These are phyloP conservation scores for Bubalus kerabau DNA, from an alignment of 2,113 vertebrate genomes.

Conservation along the genomic window DNA sequence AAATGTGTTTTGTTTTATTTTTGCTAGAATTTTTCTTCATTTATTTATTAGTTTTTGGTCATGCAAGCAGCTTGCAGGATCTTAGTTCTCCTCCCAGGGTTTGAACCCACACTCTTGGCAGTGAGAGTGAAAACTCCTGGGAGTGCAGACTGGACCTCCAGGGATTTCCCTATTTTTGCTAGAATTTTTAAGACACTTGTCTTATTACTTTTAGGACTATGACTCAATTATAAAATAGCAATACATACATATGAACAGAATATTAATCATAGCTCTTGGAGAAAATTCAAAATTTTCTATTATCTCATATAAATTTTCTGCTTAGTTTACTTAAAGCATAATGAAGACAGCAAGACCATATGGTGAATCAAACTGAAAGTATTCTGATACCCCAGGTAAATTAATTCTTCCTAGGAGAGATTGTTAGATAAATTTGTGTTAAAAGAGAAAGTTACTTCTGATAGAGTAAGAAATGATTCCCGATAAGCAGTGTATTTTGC, in stretches of 20 bases:
- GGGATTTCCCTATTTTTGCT: background rate
- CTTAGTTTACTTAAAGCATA: conserved; percentile 20
- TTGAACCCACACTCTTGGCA: background rate
- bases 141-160: background rate
- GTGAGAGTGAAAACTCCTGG: background rate
- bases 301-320: conserved; percentile 35
- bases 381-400: background rate
- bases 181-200: background rate
- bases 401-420: background rate
- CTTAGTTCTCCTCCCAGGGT: background rate
- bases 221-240: conserved; percentile 24
- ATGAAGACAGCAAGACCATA: background rate
- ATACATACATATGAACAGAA: conserved; percentile 39
- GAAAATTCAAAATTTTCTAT: conserved; percentile 39
- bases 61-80: background rate
- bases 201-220: conserved; percentile 23
- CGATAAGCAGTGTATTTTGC: background rate
- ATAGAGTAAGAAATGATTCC: background rate
- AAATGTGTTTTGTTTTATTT: conserved; percentile 37
- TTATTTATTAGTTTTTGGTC: background rate
- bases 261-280: conserved; percentile 36
- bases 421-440: background rate
- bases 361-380: background rate
- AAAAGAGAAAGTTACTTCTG: background rate
- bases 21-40: background rate